phyloP scores from a whole-genome alignment of 2,797 vertebrate species.

The Hybognathus amarus region DNA sequence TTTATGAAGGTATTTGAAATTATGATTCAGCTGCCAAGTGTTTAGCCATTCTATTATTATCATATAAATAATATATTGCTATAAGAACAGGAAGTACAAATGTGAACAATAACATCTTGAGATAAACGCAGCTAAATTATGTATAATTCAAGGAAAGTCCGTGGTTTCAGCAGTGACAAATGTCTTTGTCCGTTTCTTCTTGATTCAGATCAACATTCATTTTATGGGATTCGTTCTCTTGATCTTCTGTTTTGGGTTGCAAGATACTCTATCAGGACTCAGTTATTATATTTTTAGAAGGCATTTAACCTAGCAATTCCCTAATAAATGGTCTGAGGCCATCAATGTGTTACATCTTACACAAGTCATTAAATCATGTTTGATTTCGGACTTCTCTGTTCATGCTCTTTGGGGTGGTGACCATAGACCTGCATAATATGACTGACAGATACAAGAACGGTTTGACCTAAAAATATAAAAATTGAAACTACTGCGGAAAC shows the following conservation, averaged over 20 bases:
- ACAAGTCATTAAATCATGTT: no score
- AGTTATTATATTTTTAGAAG: not conserved
- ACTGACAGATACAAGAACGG: no score
- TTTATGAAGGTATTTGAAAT: constrained; percentile 30
- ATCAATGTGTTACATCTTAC: no score
- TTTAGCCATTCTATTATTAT: constrained; percentile 19
- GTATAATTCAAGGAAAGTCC: not conserved
- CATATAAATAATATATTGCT: constrained; percentile 27
- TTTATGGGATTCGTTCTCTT: not conserved
- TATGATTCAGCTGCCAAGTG: constrained; percentile 23
- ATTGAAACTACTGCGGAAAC: no score
- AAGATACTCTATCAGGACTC: not conserved
- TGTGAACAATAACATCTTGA: not conserved
- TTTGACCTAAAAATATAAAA: no score
- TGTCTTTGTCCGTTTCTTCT: not conserved
- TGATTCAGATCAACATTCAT: not conserved
- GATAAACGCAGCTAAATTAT: constrained; percentile 13
- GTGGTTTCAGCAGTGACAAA: not conserved
- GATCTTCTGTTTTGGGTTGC: not conserved
- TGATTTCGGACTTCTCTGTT: no score
- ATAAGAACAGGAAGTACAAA: not conserved
- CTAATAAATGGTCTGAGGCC: not conserved
- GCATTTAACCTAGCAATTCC: not conserved
- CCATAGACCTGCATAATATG: no score
- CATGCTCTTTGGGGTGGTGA: no score